Conservation (phyloP, 2,888 invertebrate genomes). For the Trichopria drosophilae region DNA sequence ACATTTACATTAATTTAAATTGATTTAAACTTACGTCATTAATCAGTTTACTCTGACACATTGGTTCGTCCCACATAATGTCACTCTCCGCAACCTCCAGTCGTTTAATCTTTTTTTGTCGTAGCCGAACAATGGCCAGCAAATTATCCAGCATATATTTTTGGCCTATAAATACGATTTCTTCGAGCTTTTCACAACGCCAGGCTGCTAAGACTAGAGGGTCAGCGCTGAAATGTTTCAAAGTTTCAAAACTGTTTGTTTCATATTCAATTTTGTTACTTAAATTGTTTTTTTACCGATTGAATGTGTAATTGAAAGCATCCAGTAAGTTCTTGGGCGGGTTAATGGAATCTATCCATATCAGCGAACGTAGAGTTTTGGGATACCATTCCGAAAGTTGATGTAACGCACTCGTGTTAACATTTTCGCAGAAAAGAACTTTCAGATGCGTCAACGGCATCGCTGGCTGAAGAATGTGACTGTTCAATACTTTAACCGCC, state of each 20-base stretch:
- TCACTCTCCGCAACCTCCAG: constrained; percentile 64
- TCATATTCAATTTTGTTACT: too few relatives aligned
- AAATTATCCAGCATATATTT: constrained; percentile 67
- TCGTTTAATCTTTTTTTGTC: constrained; percentile 62
- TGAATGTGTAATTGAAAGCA: too few relatives aligned
- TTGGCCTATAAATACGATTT: constrained; percentile 64
- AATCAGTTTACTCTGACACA: too few relatives aligned
- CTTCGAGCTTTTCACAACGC: constrained; percentile 65
- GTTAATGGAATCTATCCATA: constrained; percentile 65
- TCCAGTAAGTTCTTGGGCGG: constrained; percentile 41
- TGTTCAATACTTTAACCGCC: constrained; percentile 66
- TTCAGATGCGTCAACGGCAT: constrained; percentile 76
- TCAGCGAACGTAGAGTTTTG: constrained; percentile 62
- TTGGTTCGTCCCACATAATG: constrained; percentile 46
- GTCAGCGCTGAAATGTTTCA: constrained; percentile 60
- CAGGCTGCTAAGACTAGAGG: constrained; percentile 70
- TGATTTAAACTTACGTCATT: constrained; percentile 39
- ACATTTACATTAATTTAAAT: too few relatives aligned
- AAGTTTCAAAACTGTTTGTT: too few relatives aligned
- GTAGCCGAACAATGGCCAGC: constrained; percentile 67
- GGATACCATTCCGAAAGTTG: constrained; percentile 62
- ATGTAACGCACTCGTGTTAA: constrained; percentile 64
- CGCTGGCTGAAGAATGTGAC: constrained; percentile 66
- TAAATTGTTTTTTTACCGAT: too few relatives aligned
- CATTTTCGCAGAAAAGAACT: constrained; percentile 71